phyloP scores from a whole-genome alignment of 2,888 invertebrate genomes.

The Palloptera scutellata region DNA sequence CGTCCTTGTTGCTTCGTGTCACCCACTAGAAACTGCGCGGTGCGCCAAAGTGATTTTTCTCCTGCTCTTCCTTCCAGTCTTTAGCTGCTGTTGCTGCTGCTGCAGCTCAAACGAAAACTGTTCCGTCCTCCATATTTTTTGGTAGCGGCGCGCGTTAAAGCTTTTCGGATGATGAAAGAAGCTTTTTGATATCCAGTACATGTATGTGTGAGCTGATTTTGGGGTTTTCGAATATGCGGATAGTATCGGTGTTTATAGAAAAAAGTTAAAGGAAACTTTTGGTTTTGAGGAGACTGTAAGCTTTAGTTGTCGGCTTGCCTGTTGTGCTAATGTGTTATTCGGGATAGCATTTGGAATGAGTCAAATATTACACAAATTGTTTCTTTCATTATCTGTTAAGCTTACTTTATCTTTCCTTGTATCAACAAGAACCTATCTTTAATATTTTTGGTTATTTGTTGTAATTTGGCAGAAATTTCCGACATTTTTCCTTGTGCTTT shows the following conservation, averaged over 20 bases:
- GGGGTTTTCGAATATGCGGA: too few species aligned
- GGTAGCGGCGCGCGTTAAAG: not conserved
- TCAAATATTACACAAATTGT: too few species aligned
- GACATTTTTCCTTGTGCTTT: slow-evolving; percentile 42
- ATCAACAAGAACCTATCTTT: too few species aligned
- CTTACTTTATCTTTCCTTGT: too few species aligned
- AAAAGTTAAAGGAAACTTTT: not conserved
- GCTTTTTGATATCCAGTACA: not conserved
- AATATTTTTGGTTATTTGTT: too few species aligned
- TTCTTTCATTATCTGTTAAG: too few species aligned
- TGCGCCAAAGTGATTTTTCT: slow-evolving; percentile 22
- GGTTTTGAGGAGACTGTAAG: not conserved
- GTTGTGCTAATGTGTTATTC: too few species aligned
- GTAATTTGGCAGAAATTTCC: slow-evolving; percentile 48
- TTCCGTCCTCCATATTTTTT: slow-evolving; percentile 52
- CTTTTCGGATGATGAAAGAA: not conserved
- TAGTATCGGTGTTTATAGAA: too few species aligned
- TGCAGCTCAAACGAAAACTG: slow-evolving; percentile 53
- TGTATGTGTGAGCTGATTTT: not conserved
- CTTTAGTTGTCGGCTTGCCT: too few species aligned
- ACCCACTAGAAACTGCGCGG: slow-evolving; percentile 59
- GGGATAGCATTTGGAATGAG: too few species aligned
- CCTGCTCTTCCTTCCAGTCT: slow-evolving; percentile 1
- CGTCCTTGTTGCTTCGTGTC: slow-evolving; percentile 66
- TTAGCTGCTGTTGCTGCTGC: slow-evolving; percentile 13